These are phyloP conservation scores for Sturnus vulgaris DNA, from an alignment of 2,113 vertebrate genomes.

Conservation along the genomic window DNA sequence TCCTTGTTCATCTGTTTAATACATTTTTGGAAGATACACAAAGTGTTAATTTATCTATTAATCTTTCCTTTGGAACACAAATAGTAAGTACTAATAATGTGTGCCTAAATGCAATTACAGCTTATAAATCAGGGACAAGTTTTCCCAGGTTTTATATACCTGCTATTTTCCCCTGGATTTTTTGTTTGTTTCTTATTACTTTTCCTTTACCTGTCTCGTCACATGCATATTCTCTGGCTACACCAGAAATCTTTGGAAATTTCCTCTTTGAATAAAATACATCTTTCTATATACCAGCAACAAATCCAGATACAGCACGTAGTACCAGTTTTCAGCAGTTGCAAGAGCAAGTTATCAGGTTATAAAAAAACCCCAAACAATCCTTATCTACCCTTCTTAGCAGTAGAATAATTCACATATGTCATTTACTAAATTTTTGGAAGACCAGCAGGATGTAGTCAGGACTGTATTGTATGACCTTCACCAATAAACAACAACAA, in stretches of 20 bases:
- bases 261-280: not conserved
- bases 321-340: not conserved
- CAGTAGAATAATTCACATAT: conserved; percentile 9
- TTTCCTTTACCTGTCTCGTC: not conserved
- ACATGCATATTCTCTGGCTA: not conserved
- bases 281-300: not conserved
- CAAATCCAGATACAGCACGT: not conserved
- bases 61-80: not conserved
- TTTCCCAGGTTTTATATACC: not conserved
- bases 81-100: not conserved
- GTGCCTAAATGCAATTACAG: not conserved
- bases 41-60: conserved; percentile 17
- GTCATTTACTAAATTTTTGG: not conserved
- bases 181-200: not conserved
- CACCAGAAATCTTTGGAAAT: not conserved
- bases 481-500: not conserved
- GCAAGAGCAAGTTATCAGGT: not conserved
- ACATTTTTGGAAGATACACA: not conserved
- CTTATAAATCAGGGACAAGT: not conserved
- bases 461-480: not conserved
- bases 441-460: not conserved
- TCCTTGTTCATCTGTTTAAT: not conserved
- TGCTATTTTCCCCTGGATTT: not conserved
- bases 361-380: not conserved
- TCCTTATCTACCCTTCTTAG: not conserved